Evolutionary conservation across 2,888 invertebrate genomes (phyloP), one percentile per base, ranked within the genome.

Genomic region (Incurvaria masculella): DNA sequence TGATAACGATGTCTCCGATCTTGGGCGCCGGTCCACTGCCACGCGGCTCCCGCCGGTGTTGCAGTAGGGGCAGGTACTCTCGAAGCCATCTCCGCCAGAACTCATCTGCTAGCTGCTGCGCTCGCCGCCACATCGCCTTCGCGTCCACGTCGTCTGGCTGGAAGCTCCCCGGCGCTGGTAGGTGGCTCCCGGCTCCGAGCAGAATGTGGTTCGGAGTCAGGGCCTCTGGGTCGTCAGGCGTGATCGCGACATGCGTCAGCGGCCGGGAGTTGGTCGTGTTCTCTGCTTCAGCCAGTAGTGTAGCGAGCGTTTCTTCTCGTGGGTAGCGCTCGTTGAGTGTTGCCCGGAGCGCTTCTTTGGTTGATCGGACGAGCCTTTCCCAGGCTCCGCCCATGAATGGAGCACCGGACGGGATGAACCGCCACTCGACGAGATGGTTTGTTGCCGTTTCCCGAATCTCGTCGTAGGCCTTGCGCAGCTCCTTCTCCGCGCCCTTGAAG

Each of bases 71-170:
- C 38, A 52, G 27, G 39, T 21, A 38, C n/a, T 52, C 48, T 5
- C 21, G 42, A 1, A 50, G 41, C 51, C 51, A 51, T n/a, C 51
- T 40, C 11, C 2, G 4, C 50, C 51, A 53, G 39, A 53, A 51
- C 6, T 47, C 38, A 39, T 51, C 50, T 3, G 50, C 42, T 2
- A 53, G 38, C 19, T 44, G 18, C 39, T 51, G 50, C 17, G 50
- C 43, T 5, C 16, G 17, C 10, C 50, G 8, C 51, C 51, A 51
- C 8, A 33, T 42, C 19, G 41, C 21, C 18, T 45, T 23, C 1
- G 11, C 14, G 27, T 6, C 10, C 18, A 42, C 19, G 18, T 41
- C 41, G 18, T 18, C 14, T n/a, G 18, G 17, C 10, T 4, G 3
- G 41, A 41, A 41, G 3, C 8, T 18, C 11, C 33, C 33, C 3